Conservation (phyloP, 2,888 invertebrate species). For the Choristoneura rosaceana region DNA sequence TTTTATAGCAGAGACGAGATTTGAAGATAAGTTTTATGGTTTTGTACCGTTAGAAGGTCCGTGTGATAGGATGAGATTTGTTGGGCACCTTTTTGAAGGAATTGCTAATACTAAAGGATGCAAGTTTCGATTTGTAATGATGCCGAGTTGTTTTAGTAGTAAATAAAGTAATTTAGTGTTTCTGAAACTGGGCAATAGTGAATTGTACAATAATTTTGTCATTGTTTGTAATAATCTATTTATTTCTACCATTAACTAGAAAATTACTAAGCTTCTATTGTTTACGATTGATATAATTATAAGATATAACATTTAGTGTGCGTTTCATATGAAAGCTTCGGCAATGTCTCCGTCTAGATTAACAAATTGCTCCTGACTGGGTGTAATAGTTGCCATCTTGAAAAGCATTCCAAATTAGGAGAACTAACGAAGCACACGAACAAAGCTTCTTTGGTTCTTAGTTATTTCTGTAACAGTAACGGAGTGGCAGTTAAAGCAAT, state of each 20-base stretch:
- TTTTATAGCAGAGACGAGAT: conserved; percentile 30
- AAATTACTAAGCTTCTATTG: too few relatives aligned
- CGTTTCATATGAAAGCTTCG: background rate
- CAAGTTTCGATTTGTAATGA: background rate
- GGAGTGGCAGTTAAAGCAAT: background rate
- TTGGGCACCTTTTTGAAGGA: conserved; percentile 16
- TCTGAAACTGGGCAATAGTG: too few relatives aligned
- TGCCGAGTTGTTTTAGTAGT: background rate
- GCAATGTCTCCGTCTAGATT: background rate
- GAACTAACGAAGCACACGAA: background rate
- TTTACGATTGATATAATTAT: too few relatives aligned
- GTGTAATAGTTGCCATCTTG: background rate
- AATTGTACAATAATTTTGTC: too few relatives aligned
- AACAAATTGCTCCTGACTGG: background rate
- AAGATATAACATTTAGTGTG: background rate
- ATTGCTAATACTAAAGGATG: background rate
- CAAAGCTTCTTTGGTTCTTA: background rate
- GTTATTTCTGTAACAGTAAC: conserved; percentile 8
- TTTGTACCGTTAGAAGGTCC: conserved; percentile 28
- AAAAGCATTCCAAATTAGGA: background rate
- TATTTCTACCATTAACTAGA: too few relatives aligned
- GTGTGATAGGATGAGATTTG: conserved; percentile 27
- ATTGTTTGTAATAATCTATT: too few relatives aligned
- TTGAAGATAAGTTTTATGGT: conserved; percentile 40
- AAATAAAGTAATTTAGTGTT: too few relatives aligned